These are phyloP conservation scores for Montipora capricornis DNA, from an alignment of 64 coral and sea anemone genomes.

Conservation along the genomic window DNA sequence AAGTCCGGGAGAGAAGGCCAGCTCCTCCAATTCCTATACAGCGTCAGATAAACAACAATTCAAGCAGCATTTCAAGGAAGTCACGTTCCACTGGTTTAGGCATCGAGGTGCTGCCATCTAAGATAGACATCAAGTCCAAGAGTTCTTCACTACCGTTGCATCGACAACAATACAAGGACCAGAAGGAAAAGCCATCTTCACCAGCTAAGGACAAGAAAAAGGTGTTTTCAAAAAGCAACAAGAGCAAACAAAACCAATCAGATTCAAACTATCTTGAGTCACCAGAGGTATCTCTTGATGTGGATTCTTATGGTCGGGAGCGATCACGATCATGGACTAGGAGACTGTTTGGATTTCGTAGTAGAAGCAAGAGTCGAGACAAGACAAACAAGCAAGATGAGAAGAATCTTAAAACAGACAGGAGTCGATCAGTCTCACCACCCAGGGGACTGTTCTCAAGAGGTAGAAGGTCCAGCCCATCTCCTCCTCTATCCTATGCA, in stretches of 20 bases:
- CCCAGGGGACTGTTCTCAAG: constrained; percentile 18
- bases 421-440: constrained; percentile 42
- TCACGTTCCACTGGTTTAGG: constrained; percentile 21
- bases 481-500: neutral
- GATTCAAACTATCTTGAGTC: constrained; percentile 9
- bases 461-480: neutral
- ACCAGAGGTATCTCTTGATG: constrained; percentile 19
- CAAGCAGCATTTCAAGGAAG: neutral
- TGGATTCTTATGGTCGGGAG: constrained; percentile 17
- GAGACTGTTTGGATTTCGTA: constrained; percentile 74
- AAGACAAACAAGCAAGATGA: constrained; percentile 6
- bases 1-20: neutral
- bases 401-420: neutral
- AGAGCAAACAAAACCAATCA: neutral
- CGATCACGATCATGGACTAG: constrained; percentile 82
- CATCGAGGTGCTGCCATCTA: constrained; percentile 23
- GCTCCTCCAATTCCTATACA: constrained; percentile 24
- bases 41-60: neutral
- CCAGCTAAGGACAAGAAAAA: constrained; percentile 33
- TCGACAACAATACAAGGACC: neutral
- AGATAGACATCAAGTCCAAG: constrained; percentile 3
- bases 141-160: neutral
- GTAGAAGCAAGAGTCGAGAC: constrained; percentile 67
- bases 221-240: constrained; percentile 40
- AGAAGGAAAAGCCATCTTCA: constrained; percentile 3